Evolutionary conservation across 2,888 invertebrate species (phyloP).

Genomic region (Lacanobia wlatinum): DNA sequence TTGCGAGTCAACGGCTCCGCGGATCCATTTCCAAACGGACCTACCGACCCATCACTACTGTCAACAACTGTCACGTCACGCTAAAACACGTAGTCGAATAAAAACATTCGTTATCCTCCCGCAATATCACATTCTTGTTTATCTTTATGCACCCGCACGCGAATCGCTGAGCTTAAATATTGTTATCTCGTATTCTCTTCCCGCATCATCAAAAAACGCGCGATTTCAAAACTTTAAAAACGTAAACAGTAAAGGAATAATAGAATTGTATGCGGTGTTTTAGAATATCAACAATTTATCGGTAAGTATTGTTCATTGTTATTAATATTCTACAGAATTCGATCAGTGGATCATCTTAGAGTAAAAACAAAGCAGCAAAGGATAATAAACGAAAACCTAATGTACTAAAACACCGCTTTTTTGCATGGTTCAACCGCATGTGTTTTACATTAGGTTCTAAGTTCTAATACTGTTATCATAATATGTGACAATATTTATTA

Average conservation of each 20-base stretch:
- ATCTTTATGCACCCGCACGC: conserved; percentile 1
- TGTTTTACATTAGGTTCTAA: not conserved
- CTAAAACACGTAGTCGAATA: not conserved
- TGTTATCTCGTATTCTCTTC: conserved; percentile 23
- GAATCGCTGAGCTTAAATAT: not conserved
- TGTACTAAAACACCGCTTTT: not conserved
- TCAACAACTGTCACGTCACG: not conserved
- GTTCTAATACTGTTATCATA: not conserved
- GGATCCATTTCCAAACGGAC: not conserved
- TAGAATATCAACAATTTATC: not conserved
- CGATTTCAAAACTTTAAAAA: conserved; percentile 16
- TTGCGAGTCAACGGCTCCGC: not conserved
- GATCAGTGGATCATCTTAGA: not conserved
- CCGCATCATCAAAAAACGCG: conserved; percentile 11
- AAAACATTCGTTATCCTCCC: not conserved
- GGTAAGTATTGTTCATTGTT: conserved; percentile 18
- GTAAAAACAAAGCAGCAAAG: not conserved
- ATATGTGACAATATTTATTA: not conserved
- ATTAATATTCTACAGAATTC: too few relatives aligned
- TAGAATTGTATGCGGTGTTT: not conserved
- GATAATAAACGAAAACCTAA: not conserved
- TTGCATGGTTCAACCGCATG: not conserved
- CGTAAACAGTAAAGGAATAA: not conserved
- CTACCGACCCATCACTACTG: not conserved
- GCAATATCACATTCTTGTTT: not conserved